Percentiles rank a stretch among this genome's conserved stretches.
phyloP scores from a whole-genome alignment of 2,113 vertebrate genomes.

The Bungarus multicinctus region DNA sequence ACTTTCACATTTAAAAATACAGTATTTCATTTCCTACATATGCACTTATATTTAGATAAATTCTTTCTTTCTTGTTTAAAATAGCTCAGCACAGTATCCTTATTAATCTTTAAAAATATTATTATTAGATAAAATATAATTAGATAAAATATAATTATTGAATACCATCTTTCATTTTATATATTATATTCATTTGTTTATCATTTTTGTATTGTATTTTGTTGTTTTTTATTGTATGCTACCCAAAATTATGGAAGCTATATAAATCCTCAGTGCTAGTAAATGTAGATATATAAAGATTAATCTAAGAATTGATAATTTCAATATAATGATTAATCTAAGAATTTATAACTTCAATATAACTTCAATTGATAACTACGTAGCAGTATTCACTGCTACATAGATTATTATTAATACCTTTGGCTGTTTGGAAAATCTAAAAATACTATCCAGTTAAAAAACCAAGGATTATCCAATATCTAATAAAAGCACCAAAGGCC shows the following conservation, averaged over 20 bases:
- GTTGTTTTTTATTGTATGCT: neutral
- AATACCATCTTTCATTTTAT: neutral
- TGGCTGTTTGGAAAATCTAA: neutral
- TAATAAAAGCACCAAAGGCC: neutral
- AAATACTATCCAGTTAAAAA: neutral
- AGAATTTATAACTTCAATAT: too few species aligned
- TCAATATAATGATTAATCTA: neutral
- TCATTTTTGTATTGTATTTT: neutral
- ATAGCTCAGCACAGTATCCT: neutral
- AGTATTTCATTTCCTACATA: neutral
- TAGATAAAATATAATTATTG: neutral
- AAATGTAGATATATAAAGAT: neutral
- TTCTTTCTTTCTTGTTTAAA: neutral
- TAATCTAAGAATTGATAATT: neutral
- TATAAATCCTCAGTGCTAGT: neutral
- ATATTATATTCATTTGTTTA: neutral
- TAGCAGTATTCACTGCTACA: neutral
- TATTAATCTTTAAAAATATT: neutral
- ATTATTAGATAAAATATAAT: neutral
- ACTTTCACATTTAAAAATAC: neutral
- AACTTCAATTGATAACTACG: too few species aligned
- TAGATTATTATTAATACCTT: neutral
- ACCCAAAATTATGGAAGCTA: neutral
- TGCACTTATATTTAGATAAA: neutral
- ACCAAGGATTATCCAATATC: neutral